Base-by-base conservation (phyloP, 2,113 vertebrate species). In the Cnemophilus loriae region DNA sequence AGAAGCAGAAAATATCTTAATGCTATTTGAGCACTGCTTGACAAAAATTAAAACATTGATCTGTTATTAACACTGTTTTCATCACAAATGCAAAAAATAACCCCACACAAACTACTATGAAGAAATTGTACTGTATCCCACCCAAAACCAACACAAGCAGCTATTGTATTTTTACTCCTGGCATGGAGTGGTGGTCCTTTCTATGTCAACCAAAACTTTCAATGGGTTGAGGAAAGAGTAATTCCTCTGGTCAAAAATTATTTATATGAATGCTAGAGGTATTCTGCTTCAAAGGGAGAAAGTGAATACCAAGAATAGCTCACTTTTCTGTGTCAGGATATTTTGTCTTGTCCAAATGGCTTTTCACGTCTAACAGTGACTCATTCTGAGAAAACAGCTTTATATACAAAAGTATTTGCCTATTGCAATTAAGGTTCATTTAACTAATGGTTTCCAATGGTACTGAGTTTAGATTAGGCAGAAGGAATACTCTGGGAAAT, bases 91-190 rank as follows among this genome's bases (percentile, higher is more conserved):
- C 2, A 18, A 71, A 85, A 19, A 6, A 32, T 5, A 56, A 10
- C 6, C 4, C 13, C 11, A 26, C 1, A 24, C 4, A 35, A 61
- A 35, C 5, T 37, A 10, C 7, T 32, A 1, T 4, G 33, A 80
- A 73, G 30, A 84, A 73, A 42, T 39, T 69, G 37, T 11, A 32
- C 11, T 33, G 17, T 33, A 17, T 19, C 4, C 18, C 7, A 76
- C 6, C 3, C 19, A 30, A 87, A 92, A 32, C 1, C 19, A 82
- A 4, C 6, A 20, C 11, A 71, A 49, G 26, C 2, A 47, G 8
- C 9, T 42, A 35, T 3, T 87, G 32, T 32, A 49, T 33, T 61
- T 0, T n/a, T 81, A 49, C 39, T 14, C 11, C 8, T 74, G 21
- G 1, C 46, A 35, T 32, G 11, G 18, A 78, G 11, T 26, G 3